Percentiles rank a stretch among this genome's conserved stretches.
Conservation (phyloP, 2,113 vertebrate species). For the Scortum barcoo region DNA sequence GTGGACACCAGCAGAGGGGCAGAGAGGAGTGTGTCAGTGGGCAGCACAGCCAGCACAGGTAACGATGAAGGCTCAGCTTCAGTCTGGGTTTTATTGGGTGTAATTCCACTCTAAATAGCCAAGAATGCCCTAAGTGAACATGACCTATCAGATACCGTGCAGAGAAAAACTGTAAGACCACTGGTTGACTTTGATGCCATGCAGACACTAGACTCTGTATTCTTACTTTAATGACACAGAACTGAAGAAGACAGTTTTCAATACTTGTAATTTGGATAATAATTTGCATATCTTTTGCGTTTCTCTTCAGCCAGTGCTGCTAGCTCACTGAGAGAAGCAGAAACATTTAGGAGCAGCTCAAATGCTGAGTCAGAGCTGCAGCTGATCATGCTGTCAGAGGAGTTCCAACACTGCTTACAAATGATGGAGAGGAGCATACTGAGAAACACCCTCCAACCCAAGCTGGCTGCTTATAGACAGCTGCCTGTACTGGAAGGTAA, state of each 20-base stretch:
- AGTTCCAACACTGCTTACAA: slow-evolving; percentile 85
- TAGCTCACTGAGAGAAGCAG: slow-evolving; percentile 77
- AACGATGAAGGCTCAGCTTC: slow-evolving; percentile 10
- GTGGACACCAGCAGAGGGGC: slow-evolving; percentile 13
- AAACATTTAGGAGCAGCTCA: slow-evolving; percentile 56
- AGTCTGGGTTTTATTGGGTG: no score
- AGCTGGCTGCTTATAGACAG: slow-evolving; percentile 89
- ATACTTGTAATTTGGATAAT: not conserved
- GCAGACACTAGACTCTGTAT: not conserved
- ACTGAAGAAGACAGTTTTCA: no score
- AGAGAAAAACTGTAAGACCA: not conserved
- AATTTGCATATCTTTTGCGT: not conserved
- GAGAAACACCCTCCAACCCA: slow-evolving; percentile 88
- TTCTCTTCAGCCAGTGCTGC: slow-evolving; percentile 59
- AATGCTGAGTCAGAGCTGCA: slow-evolving; percentile 73
- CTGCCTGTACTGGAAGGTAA: slow-evolving; percentile 88
- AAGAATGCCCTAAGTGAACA: not conserved
- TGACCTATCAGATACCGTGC: not conserved
- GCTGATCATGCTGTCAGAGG: slow-evolving; percentile 83
- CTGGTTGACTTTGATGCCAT: not conserved
- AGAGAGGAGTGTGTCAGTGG: slow-evolving; percentile 44
- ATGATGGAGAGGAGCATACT: slow-evolving; percentile 90
- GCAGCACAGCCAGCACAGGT: slow-evolving; percentile 82
- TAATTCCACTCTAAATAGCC: not conserved
- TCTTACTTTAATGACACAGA: not conserved